Evolutionary conservation across 1,140 invertebrate species (phyloP).

Genomic region (Magallana gigas): DNA sequence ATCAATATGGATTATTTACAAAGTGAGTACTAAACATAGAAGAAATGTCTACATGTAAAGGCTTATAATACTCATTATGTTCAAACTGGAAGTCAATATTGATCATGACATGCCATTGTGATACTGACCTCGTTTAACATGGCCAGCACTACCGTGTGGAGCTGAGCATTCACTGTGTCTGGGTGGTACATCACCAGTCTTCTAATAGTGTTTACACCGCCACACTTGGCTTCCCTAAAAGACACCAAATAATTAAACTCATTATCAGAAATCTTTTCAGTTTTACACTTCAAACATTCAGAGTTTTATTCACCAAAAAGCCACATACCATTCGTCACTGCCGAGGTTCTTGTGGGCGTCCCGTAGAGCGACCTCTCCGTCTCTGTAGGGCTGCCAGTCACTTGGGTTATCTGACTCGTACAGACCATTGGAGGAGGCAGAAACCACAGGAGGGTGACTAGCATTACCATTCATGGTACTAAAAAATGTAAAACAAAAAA

Average conservation of each 20-base stretch:
- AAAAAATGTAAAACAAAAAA: background rate
- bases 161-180: slow-evolving; percentile 82
- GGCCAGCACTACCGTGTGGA: slow-evolving; percentile 85
- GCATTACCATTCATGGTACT: slow-evolving; percentile 69
- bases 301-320: background rate
- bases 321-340: slow-evolving; percentile 86
- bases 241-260: slow-evolving; percentile 1
- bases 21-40: too few relatives aligned
- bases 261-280: too few relatives aligned
- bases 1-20: background rate
- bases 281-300: too few relatives aligned
- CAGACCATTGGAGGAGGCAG: slow-evolving; percentile 62
- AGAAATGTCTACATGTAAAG: too few relatives aligned
- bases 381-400: slow-evolving; percentile 80
- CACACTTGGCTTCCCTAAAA: slow-evolving; percentile 89
- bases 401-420: slow-evolving; percentile 72
- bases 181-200: slow-evolving; percentile 87
- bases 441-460: slow-evolving; percentile 63
- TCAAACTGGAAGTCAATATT: background rate
- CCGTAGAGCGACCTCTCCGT: slow-evolving; percentile 84
- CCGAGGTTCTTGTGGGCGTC: slow-evolving; percentile 85
- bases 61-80: background rate
- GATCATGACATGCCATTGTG: too few relatives aligned
- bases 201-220: slow-evolving; percentile 87
- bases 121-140: slow-evolving; percentile 86